Conservation (phyloP, 2,797 vertebrate genomes). For the Thamnophis elegans region DNA sequence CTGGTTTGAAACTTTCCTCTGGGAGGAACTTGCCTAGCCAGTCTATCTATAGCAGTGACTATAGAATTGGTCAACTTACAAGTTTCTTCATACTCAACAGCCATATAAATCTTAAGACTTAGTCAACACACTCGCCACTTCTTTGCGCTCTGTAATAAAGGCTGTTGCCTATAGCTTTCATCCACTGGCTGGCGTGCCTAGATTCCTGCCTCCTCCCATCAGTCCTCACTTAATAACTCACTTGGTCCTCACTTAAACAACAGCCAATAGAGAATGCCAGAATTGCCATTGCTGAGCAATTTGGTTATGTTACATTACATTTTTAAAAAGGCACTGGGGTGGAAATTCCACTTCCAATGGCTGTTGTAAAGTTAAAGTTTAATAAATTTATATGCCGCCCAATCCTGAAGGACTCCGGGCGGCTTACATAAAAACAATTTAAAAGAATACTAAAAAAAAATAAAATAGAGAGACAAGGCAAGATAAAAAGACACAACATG, state of each 20-base stretch:
- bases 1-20: too few relatives aligned
- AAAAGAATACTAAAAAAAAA: too few relatives aligned
- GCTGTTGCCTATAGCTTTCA: not conserved
- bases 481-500: too few relatives aligned
- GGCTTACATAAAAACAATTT: too few relatives aligned
- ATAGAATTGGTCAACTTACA: not conserved
- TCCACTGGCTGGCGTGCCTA: not conserved
- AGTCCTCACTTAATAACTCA: not conserved
- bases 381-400: too few relatives aligned
- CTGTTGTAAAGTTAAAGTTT: not conserved
- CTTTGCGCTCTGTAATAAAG: not conserved
- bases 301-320: not conserved
- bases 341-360: not conserved
- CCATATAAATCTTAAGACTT: not conserved
- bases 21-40: not conserved
- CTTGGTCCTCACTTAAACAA: not conserved
- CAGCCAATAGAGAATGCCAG: not conserved
- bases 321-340: not conserved
- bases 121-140: not conserved
- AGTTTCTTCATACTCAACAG: not conserved
- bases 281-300: not conserved
- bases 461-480: too few relatives aligned
- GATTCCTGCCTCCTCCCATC: not conserved
- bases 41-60: not conserved
- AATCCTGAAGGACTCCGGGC: too few relatives aligned